Evolutionary conservation across 2,113 vertebrate genomes (phyloP).

Genomic region (Fregetta grallaria): DNA sequence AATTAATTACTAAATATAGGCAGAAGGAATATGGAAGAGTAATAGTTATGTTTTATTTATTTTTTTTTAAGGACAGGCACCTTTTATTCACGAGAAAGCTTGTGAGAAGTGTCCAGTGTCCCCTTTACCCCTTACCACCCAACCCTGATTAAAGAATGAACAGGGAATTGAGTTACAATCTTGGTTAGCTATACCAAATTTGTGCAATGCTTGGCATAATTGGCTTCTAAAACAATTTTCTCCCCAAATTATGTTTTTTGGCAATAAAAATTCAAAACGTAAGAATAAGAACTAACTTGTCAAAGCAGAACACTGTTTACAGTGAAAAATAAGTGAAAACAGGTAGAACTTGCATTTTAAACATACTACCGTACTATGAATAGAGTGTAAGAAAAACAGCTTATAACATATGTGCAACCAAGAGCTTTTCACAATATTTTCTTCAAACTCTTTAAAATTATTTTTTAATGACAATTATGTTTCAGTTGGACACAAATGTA

Average conservation of each 20-base stretch:
- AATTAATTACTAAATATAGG: conserved; percentile 96
- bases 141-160: conserved; percentile 75
- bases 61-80: conserved; percentile 80
- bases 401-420: conserved; percentile 90
- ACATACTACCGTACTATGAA: conserved; percentile 81
- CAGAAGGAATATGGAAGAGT: conserved; percentile 87
- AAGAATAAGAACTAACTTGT: conserved; percentile 74
- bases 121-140: conserved; percentile 44
- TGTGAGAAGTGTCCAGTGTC: conserved; percentile 78
- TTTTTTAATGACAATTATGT: conserved; percentile 91
- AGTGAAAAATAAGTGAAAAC: conserved; percentile 85
- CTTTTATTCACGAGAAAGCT: conserved; percentile 80
- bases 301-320: conserved; percentile 78
- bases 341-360: conserved; percentile 79
- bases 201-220: conserved; percentile 80
- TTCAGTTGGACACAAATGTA: conserved; percentile 87
- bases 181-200: conserved; percentile 68
- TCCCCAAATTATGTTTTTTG: conserved; percentile 69
- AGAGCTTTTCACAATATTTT: conserved; percentile 92
- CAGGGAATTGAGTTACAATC: conserved; percentile 75
- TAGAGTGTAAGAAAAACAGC: conserved; percentile 87
- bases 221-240: conserved; percentile 69
- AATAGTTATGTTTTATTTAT: conserved; percentile 77
- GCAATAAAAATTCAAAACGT: conserved; percentile 76
- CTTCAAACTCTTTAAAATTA: conserved; percentile 89